These are phyloP conservation scores for rat (Rattus norvegicus) DNA, from an alignment of 2,113 vertebrate species.

Conservation along the genomic window GRCr8 NC_086023.1:54211501-54212000, in stretches of 20 bases:
- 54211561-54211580: background rate
- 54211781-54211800: too few species aligned
- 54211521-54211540: too few species aligned
- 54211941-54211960: background rate
- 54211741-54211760: too few species aligned
- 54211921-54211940: background rate
- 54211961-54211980: background rate
- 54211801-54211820: too few species aligned
- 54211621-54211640: background rate
- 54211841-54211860: background rate
- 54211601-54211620: background rate
- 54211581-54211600: background rate
- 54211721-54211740: too few species aligned
- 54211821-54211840: too few species aligned
- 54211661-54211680: background rate
- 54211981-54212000: background rate
- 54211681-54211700: too few species aligned
- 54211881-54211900: background rate
- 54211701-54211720: too few species aligned
- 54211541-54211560: background rate
- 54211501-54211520: background rate
- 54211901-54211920: background rate
- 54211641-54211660: background rate
- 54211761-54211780: too few species aligned
- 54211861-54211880: background rate